Conservation (phyloP, 2,888 invertebrate genomes). For the Amblyjoppa fuscipennis region DNA sequence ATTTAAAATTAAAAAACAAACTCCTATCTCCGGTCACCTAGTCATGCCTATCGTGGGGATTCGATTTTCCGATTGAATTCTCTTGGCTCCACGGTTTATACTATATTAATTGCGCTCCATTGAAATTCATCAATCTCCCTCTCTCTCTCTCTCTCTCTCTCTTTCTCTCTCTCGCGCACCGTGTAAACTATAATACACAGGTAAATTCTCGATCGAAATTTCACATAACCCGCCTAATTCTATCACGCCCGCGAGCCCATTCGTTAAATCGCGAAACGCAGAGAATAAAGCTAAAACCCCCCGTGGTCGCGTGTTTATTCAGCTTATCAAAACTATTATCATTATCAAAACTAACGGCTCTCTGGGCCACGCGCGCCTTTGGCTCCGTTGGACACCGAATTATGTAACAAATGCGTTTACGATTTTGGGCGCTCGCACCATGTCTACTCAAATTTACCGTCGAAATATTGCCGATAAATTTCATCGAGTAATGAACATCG, state of each 20-base stretch:
- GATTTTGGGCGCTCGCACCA: constrained; percentile 19
- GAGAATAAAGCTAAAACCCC: neutral
- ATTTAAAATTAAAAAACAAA: neutral
- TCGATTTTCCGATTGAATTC: constrained; percentile 17
- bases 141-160: neutral
- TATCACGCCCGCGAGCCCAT: neutral
- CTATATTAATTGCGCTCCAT: constrained; percentile 22
- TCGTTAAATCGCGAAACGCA: neutral
- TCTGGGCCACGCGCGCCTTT: neutral
- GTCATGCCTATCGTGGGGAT: neutral
- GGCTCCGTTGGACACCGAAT: constrained; percentile 12
- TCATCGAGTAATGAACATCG: neutral
- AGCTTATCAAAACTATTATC: no score
- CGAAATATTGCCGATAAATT: constrained; percentile 38
- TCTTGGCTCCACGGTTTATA: neutral
- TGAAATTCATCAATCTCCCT: neutral
- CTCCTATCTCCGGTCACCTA: neutral
- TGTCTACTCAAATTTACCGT: neutral
- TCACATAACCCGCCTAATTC: neutral
- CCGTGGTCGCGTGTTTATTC: neutral
- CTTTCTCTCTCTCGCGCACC: neutral
- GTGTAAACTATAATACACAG: neutral
- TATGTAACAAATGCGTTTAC: neutral
- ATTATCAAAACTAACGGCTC: constrained; percentile 12
- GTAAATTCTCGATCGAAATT: neutral